Evolutionary conservation across 2,113 vertebrate genomes (phyloP), one percentile per base, ranked within the genome.

Genomic region (Geococcyx californianus): DNA sequence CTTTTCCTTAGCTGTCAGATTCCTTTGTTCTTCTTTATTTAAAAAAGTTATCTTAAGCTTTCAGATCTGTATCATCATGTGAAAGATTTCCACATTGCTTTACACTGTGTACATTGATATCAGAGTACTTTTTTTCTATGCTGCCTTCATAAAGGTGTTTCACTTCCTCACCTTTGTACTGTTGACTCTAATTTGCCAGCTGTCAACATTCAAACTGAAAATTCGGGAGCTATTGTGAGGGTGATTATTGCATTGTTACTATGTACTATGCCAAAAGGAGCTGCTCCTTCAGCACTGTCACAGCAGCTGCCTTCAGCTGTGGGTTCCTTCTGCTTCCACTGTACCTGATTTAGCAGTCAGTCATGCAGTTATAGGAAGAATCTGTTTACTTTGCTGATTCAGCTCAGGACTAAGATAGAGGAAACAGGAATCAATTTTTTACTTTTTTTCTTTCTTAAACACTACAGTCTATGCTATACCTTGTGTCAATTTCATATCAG

Each of bases 231-330:
- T 67, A 4, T 6, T 45, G 23, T 29, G 25, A 14, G 12, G 7
- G 24, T 79, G 13, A 2, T 64, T 82, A 38, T 51, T 59, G 19
- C 38, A 15, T 15, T 59, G 44, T 59, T 67, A 9, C 17, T 33
- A 6, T 34, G 4, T 55, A 9, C 13, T 45, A 6, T 49, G 34
- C 28, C 7, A 10, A 29, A 78, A 84, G n/a, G 11, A 55, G 8
- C 28, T 8, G 2, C 10, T 74, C 1, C 9, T 2, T 6, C 3
- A 31, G 44, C 19, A 13, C 15, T 34, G 33, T 31, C 0, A 1
- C 38, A 56, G 34, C 40, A 77, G 47, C 64, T 29, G 49, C 10
- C 40, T 85, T 19, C 15, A 64, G 5, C 25, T 79, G 13, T 9
- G 36, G 8, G 1, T 67, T 75, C 31, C 29, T 82, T 84, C 52